Evolutionary conservation across 2,113 vertebrate genomes (phyloP), one percentile per base, ranked within the genome.

Genomic region (Nothobranchius kuhntae): DNA sequence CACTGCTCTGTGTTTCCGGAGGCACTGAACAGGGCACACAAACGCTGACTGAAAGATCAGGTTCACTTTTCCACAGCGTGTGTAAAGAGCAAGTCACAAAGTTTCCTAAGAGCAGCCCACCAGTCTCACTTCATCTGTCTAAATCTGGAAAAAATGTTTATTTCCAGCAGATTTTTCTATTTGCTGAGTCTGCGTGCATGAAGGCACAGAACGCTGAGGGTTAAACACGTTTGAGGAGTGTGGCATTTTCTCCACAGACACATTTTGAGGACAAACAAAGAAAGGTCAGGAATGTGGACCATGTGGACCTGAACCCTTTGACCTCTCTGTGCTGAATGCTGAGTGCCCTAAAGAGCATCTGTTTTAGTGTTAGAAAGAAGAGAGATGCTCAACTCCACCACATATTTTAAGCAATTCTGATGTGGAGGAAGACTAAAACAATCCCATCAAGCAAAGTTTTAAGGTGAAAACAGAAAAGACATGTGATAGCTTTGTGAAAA

Each of bases 261-360:
- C 70, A 66, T 82, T 71, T 57, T 51, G 74, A 80, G 76, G 47
- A 75, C 65, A 87, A 84, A 88, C 76, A 87, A 85, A 83, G 78
- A 78, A 69, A 85, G 85, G 76, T 84, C 81, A 88, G 78, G 86
- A 88, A 88, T 87, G 87, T 65, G 62, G 82, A 17, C 45, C 26
- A 46, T 53, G 68, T 15, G 75, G 84, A 87, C 81, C 73, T 78
- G 75, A 77, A 35, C 59, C 52, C 60, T 53, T 60, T 61, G 57
- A 86, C 73, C 54, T 75, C 61, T 59, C 65, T 35, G 51, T 55
- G 62, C 61, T 13, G 47, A 68, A 56, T 58, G 45, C 47, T 57
- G 69, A 72, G 21, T 64, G 62, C 53, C 30, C 12, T 10, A 63
- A 70, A 70, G 71, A 64, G 48, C 44, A 51, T 79, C 60, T 44